A percentile compares a stretch with the other conserved stretches of the same genome.
phyloP scores from a whole-genome alignment of 2,888 invertebrate genomes.

The Phortica okadai region DNA sequence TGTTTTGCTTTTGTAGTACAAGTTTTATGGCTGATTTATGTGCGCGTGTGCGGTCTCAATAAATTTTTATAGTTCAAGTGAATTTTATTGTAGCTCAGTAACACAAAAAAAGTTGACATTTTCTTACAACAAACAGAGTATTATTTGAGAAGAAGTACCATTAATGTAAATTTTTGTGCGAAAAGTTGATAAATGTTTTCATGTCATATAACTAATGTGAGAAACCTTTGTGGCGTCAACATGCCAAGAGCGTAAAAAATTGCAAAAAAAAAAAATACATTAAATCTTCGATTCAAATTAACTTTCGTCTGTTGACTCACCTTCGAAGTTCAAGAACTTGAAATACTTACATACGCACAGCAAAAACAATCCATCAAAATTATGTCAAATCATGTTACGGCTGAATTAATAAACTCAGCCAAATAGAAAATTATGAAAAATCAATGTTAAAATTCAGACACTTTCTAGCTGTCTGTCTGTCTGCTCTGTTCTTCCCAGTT shows the following conservation, averaged over 20 bases:
- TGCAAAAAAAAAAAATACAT: too few species aligned
- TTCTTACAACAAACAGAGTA: too few species aligned
- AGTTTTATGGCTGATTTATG: conserved; percentile 35
- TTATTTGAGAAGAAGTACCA: too few species aligned
- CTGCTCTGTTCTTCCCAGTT: background rate
- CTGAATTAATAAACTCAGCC: conserved; percentile 50
- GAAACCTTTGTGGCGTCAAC: too few species aligned
- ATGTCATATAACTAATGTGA: too few species aligned
- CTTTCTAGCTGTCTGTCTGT: conserved; percentile 42
- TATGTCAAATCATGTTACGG: conserved; percentile 66
- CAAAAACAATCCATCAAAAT: conserved; percentile 62
- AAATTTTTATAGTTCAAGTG: conserved; percentile 9
- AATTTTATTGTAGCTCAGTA: background rate
- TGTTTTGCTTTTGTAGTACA: conserved; percentile 17
- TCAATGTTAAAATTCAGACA: conserved; percentile 58
- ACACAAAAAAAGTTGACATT: too few species aligned
- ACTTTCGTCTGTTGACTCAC: background rate
- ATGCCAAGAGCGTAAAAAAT: too few species aligned
- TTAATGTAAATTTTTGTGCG: too few species aligned
- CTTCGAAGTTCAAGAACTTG: background rate
- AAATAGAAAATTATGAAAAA: conserved; percentile 54
- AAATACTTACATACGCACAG: background rate
- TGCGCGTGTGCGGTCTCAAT: background rate
- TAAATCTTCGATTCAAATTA: too few species aligned
- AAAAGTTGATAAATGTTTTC: too few species aligned